Evolutionary conservation across 2,888 invertebrate genomes (phyloP).

Genomic region (Leptinotarsa tumamoca): DNA sequence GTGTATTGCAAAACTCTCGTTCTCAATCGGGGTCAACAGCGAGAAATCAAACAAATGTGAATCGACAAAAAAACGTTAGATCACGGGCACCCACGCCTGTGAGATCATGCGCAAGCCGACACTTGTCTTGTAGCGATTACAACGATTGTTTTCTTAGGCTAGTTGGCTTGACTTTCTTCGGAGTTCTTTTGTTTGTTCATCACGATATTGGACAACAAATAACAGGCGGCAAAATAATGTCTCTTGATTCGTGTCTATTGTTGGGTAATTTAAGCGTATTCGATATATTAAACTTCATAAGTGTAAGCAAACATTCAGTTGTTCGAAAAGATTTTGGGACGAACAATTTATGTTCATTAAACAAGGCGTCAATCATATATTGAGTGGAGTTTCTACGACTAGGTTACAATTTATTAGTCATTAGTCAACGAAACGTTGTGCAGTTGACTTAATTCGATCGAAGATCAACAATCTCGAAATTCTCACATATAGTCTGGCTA

Average conservation of each 20-base stretch:
- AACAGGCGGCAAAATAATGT: slow-evolving; percentile 22
- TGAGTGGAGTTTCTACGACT: too few relatives aligned
- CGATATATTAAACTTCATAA: background rate
- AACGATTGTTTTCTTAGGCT: slow-evolving; percentile 34
- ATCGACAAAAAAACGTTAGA: slow-evolving; percentile 55
- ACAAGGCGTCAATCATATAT: too few relatives aligned
- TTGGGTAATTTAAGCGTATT: slow-evolving; percentile 20
- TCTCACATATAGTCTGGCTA: too few relatives aligned
- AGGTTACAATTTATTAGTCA: too few relatives aligned
- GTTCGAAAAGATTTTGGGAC: too few relatives aligned
- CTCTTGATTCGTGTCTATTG: slow-evolving; percentile 18
- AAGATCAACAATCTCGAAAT: too few relatives aligned
- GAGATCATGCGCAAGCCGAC: slow-evolving; percentile 34
- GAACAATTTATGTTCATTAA: too few relatives aligned
- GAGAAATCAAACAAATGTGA: slow-evolving; percentile 62
- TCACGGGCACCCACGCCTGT: slow-evolving; percentile 61
- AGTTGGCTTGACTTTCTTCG: slow-evolving; percentile 31
- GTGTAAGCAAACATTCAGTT: too few relatives aligned
- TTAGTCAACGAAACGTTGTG: too few relatives aligned
- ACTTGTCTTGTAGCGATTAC: slow-evolving; percentile 25
- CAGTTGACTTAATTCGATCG: too few relatives aligned
- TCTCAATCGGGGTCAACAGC: slow-evolving; percentile 61
- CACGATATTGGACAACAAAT: slow-evolving; percentile 34
- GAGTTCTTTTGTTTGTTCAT: slow-evolving; percentile 40
- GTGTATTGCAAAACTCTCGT: slow-evolving; percentile 59